Evolutionary conservation across 92 coral and sea anemone genomes (phyloP).

Genomic region (Umimayanthus chanpuru): DNA sequence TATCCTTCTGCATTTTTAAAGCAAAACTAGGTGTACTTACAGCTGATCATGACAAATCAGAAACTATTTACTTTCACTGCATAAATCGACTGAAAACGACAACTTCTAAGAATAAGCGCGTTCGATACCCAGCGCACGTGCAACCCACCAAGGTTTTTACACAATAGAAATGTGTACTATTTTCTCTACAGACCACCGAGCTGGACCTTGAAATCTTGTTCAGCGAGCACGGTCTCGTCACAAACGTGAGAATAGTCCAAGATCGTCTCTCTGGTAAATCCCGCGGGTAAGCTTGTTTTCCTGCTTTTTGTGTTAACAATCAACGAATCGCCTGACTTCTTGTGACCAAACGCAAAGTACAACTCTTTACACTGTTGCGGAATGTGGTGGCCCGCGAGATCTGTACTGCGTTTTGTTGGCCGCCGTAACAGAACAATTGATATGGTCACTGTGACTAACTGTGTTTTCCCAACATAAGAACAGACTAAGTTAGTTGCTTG

Average conservation of each 20-base stretch:
- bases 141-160: background rate
- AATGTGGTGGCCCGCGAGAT: too few relatives aligned
- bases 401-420: too few relatives aligned
- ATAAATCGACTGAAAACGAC: too few relatives aligned
- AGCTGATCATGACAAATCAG: background rate
- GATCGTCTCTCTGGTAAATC: constrained; percentile 83
- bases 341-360: too few relatives aligned
- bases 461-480: too few relatives aligned
- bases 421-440: too few relatives aligned
- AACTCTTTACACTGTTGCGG: too few relatives aligned
- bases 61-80: too few relatives aligned
- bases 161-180: background rate
- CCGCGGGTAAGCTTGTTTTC: constrained; percentile 73
- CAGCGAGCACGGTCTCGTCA: constrained; percentile 69
- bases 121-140: background rate
- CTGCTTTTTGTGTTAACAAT: background rate
- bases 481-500: too few relatives aligned
- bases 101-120: background rate
- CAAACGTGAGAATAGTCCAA: constrained; percentile 88
- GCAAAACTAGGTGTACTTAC: background rate
- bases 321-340: background rate
- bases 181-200: constrained; percentile 67
- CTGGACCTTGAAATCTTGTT: constrained; percentile 87
- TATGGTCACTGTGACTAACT: too few relatives aligned
- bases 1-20: background rate